Base-by-base conservation (phyloP, 2,797 vertebrate species). In the Platalea minor region DNA sequence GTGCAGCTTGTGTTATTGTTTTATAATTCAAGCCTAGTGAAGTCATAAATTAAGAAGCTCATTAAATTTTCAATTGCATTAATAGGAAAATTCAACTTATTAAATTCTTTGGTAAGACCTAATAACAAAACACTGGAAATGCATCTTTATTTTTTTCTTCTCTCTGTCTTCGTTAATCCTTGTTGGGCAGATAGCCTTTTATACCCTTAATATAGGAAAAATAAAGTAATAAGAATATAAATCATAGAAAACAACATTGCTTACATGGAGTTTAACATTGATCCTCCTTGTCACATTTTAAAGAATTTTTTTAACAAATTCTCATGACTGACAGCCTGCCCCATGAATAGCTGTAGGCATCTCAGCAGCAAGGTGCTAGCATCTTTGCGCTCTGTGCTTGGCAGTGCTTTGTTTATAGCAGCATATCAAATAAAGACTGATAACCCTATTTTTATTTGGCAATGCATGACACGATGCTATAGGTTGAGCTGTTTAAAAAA, bases 11-110 rank as follows among this genome's bases (percentile, higher is more conserved):
- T 94, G 72, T 95, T 97, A 95, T 88, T 96, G 96, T 96, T 97
- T 94, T 95, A 88, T 92, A 96, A 97, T 97, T 97, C 83, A 96
- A 92, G 50, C 65, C 82, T 95, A 91, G 79, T 95, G 94, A 95
- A 97, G 68, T 95, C 73, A 92, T 96, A 92, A 96, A 97, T 97
- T 97, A 97, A 95, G 95, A 96, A 97, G 89, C 95, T 96, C 87
- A 97, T 98, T 97, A 95, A 95, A 96, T 97, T 97, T 97, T 97
- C 96, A 97, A 94, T 97, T 95, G 94, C 83, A 90, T 96, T 96
- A 96, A 91, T 92, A 89, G 93, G 85, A 95, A 96, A 97, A 95
- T 90, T 88, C 89, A 79, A 61, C 89, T 81, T 94, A 90, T 86
- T 95, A 94, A 87, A 86, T 94, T 96, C 74, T 88, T 93, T 91